phyloP scores from a whole-genome alignment of 2,888 invertebrate genomes.

The Notodonta ziczac region DNA sequence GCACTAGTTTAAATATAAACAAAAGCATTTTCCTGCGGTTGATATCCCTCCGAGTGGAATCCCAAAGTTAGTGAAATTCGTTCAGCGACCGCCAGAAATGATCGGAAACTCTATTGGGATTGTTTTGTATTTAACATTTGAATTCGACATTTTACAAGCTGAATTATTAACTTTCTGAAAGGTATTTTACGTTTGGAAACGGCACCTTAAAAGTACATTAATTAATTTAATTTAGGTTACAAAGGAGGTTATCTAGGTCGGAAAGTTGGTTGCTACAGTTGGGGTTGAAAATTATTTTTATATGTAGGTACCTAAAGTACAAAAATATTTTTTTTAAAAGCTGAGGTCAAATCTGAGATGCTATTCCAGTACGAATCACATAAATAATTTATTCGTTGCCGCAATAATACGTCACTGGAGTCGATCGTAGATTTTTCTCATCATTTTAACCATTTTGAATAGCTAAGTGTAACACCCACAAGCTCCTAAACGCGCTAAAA shows the following conservation, averaged over 20 bases:
- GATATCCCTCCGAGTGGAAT: conserved; percentile 1
- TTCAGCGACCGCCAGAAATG: conserved; percentile 1
- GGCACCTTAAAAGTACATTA: conserved; percentile 2
- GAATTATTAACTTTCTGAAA: neutral
- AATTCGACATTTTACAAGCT: neutral
- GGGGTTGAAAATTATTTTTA: neutral
- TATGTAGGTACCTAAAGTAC: neutral
- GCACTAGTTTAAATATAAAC: no score
- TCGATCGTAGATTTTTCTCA: no score
- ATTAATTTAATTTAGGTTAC: neutral
- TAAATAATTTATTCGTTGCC: no score
- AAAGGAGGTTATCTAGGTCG: neutral
- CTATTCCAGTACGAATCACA: no score
- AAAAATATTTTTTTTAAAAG: neutral
- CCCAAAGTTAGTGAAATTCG: conserved; percentile 7
- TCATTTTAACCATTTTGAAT: no score
- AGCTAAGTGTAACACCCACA: no score
- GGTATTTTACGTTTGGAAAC: neutral
- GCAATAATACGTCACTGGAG: no score
- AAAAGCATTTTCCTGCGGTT: conserved; percentile 1
- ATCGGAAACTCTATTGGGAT: conserved; percentile 5
- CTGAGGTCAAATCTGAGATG: no score
- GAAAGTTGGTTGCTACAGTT: neutral
- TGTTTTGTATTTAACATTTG: conserved; percentile 7
- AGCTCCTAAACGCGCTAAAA: no score